Conservation (phyloP, 35 echinoderm and acorn worm species). For the Patiria miniata region DNA sequence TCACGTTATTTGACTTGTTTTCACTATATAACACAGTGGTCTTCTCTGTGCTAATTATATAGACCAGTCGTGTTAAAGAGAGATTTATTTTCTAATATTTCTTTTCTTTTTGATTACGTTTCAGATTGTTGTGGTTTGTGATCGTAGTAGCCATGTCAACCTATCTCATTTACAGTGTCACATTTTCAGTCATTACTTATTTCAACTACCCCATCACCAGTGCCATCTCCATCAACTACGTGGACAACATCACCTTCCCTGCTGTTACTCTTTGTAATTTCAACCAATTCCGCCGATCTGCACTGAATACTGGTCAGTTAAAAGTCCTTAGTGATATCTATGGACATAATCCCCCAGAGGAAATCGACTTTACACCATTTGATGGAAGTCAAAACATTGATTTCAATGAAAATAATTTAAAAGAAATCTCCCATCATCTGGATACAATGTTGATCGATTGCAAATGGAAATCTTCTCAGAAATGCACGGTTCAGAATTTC, state of each 20-base stretch:
- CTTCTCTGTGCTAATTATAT: too few relatives aligned
- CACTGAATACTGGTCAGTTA: too few relatives aligned
- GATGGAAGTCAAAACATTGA: too few relatives aligned
- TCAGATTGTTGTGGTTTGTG: slow-evolving; percentile 54
- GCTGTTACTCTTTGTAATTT: slow-evolving; percentile 85
- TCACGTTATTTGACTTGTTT: too few relatives aligned
- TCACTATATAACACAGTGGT: too few relatives aligned
- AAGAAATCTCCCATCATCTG: not conserved
- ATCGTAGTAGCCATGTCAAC: slow-evolving; percentile 2
- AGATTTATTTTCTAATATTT: too few relatives aligned
- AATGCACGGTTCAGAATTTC: slow-evolving; percentile 1
- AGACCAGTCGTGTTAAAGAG: too few relatives aligned
- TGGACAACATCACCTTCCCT: slow-evolving; percentile 47
- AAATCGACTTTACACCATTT: too few relatives aligned
- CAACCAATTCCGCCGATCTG: slow-evolving; percentile 48
- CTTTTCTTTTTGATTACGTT: too few relatives aligned
- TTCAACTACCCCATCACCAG: slow-evolving; percentile 34
- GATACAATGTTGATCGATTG: slow-evolving; percentile 16
- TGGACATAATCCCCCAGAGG: too few relatives aligned
- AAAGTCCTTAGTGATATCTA: too few relatives aligned
- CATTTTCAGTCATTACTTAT: not conserved
- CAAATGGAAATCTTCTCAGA: not conserved
- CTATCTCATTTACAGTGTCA: slow-evolving; percentile 41
- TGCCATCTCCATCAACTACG: slow-evolving; percentile 30
- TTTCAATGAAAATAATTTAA: not conserved